A percentile compares a stretch with the other conserved stretches of the same genome.
Evolutionary conservation across 2,113 vertebrate genomes (phyloP).

Genomic region (Tiliqua scincoides): DNA sequence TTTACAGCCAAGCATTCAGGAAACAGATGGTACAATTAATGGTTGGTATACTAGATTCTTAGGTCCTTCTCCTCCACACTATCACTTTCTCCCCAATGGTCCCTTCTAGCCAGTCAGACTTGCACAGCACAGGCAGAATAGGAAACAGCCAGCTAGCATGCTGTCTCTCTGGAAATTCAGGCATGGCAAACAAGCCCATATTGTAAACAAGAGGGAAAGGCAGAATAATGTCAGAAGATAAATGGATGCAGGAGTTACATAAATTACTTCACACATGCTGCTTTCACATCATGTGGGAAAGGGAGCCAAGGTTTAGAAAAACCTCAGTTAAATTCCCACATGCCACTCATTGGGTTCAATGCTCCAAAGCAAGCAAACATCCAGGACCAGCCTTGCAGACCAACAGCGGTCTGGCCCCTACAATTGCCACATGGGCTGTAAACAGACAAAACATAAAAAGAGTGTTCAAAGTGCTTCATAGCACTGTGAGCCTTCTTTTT

Average conservation of each 20-base stretch:
- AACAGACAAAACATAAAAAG: not conserved
- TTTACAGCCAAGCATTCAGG: not conserved
- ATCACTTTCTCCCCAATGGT: not conserved
- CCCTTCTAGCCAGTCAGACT: not conserved
- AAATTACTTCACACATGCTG: not conserved
- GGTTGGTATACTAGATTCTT: not conserved
- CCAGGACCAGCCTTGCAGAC: not conserved
- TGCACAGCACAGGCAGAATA: not conserved
- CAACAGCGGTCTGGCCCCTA: too few species aligned
- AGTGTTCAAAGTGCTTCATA: not conserved
- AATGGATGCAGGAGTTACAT: not conserved
- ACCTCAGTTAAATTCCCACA: not conserved
- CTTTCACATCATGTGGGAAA: not conserved
- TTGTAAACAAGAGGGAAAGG: not conserved
- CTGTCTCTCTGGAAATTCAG: not conserved
- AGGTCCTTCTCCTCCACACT: not conserved
- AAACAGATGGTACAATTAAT: not conserved
- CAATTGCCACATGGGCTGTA: not conserved
- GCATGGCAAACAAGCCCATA: not conserved
- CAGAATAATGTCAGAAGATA: not conserved
- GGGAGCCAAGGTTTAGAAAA: not conserved
- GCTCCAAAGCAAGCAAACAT: not conserved
- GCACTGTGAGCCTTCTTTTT: not conserved
- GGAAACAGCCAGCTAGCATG: not conserved
- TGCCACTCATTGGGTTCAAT: not conserved